Percentiles rank a stretch among this genome's conserved stretches.
phyloP scores from a whole-genome alignment of 1,140 invertebrate genomes.

The Nephila pilipes region DNA sequence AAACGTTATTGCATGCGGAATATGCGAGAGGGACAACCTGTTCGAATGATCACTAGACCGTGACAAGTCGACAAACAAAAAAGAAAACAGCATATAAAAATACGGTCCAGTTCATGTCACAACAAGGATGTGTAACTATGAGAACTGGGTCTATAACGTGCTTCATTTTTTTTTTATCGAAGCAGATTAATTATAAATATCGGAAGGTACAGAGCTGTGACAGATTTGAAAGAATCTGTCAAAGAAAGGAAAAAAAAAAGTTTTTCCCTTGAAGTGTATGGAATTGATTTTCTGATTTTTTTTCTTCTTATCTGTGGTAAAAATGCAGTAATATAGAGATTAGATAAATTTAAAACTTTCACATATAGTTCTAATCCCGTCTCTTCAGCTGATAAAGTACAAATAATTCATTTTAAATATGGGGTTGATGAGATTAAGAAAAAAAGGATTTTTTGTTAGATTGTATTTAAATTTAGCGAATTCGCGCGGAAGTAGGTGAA shows the following conservation, averaged over 20 bases:
- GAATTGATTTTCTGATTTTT: not conserved
- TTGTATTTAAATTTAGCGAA: no score
- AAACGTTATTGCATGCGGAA: not conserved
- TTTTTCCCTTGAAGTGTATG: not conserved
- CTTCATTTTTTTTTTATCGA: not conserved
- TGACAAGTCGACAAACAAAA: slow-evolving; percentile 22
- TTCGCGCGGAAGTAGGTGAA: no score
- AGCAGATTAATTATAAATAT: not conserved
- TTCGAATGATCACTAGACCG: not conserved
- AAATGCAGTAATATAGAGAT: not conserved
- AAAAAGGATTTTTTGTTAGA: no score
- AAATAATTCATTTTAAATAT: not conserved
- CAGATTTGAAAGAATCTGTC: not conserved
- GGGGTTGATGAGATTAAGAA: no score
- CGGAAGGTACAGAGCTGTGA: not conserved
- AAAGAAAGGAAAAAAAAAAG: not conserved
- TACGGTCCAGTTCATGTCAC: slow-evolving; percentile 65
- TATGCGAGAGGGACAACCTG: not conserved
- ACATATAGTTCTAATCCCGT: not conserved
- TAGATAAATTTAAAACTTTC: not conserved
- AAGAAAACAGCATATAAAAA: slow-evolving; percentile 27
- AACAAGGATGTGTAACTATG: slow-evolving; percentile 34
- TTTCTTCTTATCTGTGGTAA: not conserved
- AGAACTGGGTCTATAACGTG: not conserved
- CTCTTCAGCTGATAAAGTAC: not conserved